Base-by-base conservation (phyloP, 2,113 vertebrate genomes). In the Trochalopteron elliotii region DNA sequence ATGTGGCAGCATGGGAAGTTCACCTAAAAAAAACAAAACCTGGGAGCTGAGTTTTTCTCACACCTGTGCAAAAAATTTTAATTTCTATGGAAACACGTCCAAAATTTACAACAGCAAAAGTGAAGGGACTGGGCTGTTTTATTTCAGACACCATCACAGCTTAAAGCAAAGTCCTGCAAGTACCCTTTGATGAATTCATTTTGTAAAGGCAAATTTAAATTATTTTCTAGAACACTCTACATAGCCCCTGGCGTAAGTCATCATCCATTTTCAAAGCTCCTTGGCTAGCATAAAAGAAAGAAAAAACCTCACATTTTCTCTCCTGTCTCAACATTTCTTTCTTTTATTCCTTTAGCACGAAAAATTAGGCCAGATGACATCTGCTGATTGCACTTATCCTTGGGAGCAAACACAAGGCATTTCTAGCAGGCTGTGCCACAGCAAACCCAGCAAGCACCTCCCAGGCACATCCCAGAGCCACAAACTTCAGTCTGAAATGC, bases 171-270 rank as follows among this genome's bases (percentile, higher is more conserved):
- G 79, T 90, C 57, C 84, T 82, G 37, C 30, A 39, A 91, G 28
- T 39, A 40, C 7, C 49, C 56, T 80, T 33, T 86, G 83, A 86
- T 40, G 25, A 85, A 78, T 87, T 82, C 11, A 28, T 77, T 81
- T 61, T 35, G 57, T 25, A 80, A 89, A 91, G 81, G 55, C 72
- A 80, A 92, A 89, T 83, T 59, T 64, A 57, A 74, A 83, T 49
- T 53, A 72, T 88, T 91, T 85, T 86, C 89, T 92, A 89, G 91
- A 87, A 78, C 49, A 49, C 53, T 61, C 91, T 59, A 33, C 53
- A 44, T 3, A 89, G 81, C 69, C 84, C 49, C 92, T 55, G 59
- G 86, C 3, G 0, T 31, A 94, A 95, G 68, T 45, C 63, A 63
- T 33, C 89, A 80, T 39, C 69, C 45, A 45, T 76, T 88, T 94